These are phyloP conservation scores for Anorthoa munda DNA, from an alignment of 2,888 invertebrate species.

Conservation along the genomic window DNA sequence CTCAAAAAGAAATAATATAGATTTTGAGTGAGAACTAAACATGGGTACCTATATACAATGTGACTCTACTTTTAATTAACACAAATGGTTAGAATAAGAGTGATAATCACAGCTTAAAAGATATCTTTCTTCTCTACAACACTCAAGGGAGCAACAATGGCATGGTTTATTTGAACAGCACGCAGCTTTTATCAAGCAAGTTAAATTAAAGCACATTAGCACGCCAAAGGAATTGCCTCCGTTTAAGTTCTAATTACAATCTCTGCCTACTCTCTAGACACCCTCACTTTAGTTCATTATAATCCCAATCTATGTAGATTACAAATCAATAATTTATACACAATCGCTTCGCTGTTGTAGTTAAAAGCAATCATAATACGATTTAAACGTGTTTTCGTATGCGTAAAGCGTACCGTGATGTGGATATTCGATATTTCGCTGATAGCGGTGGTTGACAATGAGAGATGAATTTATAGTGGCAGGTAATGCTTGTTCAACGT, in stretches of 20 bases:
- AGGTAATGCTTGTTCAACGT: conserved; percentile 67
- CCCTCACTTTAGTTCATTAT: conserved; percentile 51
- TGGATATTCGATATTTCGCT: conserved; percentile 80
- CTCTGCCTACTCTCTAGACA: conserved; percentile 28
- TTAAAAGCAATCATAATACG: conserved; percentile 78
- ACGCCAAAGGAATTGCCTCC: conserved; percentile 39
- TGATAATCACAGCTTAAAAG: conserved; percentile 7
- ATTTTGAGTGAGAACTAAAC: too few relatives aligned
- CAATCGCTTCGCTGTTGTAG: conserved; percentile 73
- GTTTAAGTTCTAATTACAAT: conserved; percentile 46
- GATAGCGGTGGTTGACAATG: conserved; percentile 78
- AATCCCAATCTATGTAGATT: conserved; percentile 74
- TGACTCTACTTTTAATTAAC: not conserved
- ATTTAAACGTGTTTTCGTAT: conserved; percentile 80
- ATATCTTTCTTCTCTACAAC: conserved; percentile 21
- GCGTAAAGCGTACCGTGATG: conserved; percentile 76
- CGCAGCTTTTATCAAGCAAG: conserved; percentile 35
- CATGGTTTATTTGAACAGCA: conserved; percentile 39
- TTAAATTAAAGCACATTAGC: conserved; percentile 48
- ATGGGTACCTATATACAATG: not conserved
- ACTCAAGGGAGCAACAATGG: conserved; percentile 13
- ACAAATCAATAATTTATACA: conserved; percentile 79
- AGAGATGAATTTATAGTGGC: conserved; percentile 78
- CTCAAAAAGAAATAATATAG: too few relatives aligned
- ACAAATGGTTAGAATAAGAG: conserved; percentile 1